Conservation (phyloP, 2,888 invertebrate genomes). For the Rhamnusium bicolor region DNA sequence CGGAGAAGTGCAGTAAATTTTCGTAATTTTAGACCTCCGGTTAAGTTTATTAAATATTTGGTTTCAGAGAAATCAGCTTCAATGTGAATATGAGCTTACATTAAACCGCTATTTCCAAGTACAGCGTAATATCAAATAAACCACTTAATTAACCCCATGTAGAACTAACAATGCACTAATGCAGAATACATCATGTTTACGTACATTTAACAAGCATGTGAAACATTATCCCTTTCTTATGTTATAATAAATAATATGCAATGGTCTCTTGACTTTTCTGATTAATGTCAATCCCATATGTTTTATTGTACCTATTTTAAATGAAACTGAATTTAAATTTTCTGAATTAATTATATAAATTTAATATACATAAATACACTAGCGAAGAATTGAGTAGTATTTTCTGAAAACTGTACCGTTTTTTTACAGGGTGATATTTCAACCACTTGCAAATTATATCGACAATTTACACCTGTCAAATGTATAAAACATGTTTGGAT, state of each 20-base stretch:
- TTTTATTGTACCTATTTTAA: too few species aligned
- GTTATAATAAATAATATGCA: neutral
- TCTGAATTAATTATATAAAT: too few species aligned
- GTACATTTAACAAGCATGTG: neutral
- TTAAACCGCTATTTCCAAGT: slow-evolving; percentile 12
- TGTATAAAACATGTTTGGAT: too few species aligned
- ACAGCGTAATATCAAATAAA: slow-evolving; percentile 28
- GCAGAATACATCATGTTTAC: neutral
- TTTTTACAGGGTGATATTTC: too few species aligned
- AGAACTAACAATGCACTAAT: slow-evolving; percentile 3
- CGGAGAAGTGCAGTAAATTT: neutral
- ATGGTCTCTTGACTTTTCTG: too few species aligned
- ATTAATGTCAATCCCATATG: too few species aligned
- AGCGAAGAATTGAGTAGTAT: too few species aligned
- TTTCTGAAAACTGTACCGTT: too few species aligned
- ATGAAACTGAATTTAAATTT: too few species aligned
- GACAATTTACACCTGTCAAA: too few species aligned
- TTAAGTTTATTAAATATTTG: neutral
- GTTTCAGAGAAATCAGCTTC: neutral
- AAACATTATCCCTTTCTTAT: neutral
- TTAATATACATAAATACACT: too few species aligned
- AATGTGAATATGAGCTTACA: neutral
- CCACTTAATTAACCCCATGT: slow-evolving; percentile 21
- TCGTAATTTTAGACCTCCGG: neutral
- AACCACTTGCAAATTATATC: too few species aligned